Conservation (phyloP, 2,888 invertebrate species). For the Laothoe populi region DNA sequence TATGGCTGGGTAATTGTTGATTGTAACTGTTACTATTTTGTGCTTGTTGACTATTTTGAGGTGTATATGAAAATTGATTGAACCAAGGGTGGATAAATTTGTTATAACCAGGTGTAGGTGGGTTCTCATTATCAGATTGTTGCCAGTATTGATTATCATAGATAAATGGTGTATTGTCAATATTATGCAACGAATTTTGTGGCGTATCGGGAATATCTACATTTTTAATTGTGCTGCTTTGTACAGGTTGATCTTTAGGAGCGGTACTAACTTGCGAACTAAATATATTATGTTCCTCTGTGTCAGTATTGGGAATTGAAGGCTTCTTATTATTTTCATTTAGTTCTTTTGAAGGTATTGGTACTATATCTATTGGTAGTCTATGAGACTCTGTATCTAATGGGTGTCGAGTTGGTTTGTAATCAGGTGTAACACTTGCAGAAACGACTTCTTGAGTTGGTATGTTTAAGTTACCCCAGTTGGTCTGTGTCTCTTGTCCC, state of each 20-base stretch:
- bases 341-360: not conserved
- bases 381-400: not conserved
- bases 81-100: not conserved
- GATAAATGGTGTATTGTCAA: not conserved
- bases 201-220: not conserved
- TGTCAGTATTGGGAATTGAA: not conserved
- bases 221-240: not conserved
- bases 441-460: not conserved
- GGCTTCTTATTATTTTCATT: not conserved
- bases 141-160: not conserved
- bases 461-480: constrained; percentile 19
- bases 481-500: constrained; percentile 20
- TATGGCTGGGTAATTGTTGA: constrained; percentile 31
- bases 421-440: not conserved
- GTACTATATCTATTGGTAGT: not conserved
- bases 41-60: not conserved
- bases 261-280: not conserved
- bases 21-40: constrained; percentile 15
- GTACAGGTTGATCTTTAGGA: not conserved
- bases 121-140: not conserved
- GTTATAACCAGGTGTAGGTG: not conserved
- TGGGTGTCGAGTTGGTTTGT: not conserved
- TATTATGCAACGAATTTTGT: not conserved
- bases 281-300: not conserved
- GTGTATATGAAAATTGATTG: not conserved